phyloP scores from a whole-genome alignment of 1,140 invertebrate species.

The Ruditapes philippinarum region DNA sequence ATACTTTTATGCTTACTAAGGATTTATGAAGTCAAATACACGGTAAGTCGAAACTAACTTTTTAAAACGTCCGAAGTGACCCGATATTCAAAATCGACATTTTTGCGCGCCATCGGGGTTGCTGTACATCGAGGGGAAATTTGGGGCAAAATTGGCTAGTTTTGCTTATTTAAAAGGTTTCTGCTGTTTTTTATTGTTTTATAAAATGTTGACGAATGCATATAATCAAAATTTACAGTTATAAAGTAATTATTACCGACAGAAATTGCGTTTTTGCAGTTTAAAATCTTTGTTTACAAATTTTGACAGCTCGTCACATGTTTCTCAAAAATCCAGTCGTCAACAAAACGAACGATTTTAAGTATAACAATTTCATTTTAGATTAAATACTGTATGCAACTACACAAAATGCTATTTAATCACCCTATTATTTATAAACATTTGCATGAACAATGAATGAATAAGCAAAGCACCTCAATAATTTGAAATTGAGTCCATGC shows the following conservation, averaged over 20 bases:
- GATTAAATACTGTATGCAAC: too few relatives aligned
- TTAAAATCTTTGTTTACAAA: slow-evolving; percentile 38
- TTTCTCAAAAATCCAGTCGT: background rate
- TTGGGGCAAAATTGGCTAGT: background rate
- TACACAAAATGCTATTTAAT: too few relatives aligned
- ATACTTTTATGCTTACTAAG: background rate
- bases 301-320: slow-evolving; percentile 38
- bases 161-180: slow-evolving; percentile 1
- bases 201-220: background rate
- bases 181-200: background rate
- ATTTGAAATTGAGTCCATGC: too few relatives aligned
- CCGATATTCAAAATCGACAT: slow-evolving; percentile 62
- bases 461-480: too few relatives aligned
- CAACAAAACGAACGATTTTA: background rate
- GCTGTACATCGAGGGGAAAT: slow-evolving; percentile 53
- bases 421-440: too few relatives aligned
- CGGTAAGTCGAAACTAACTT: background rate
- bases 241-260: too few relatives aligned
- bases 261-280: background rate
- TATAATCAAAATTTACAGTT: too few relatives aligned
- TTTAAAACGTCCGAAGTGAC: background rate
- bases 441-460: too few relatives aligned
- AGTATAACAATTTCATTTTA: too few relatives aligned
- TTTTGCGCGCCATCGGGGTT: slow-evolving; percentile 65
- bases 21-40: background rate